A percentile compares a stretch with the other conserved stretches of the same genome.
Conservation (phyloP, 2,797 vertebrate genomes). For the Lagodon rhomboides region DNA sequence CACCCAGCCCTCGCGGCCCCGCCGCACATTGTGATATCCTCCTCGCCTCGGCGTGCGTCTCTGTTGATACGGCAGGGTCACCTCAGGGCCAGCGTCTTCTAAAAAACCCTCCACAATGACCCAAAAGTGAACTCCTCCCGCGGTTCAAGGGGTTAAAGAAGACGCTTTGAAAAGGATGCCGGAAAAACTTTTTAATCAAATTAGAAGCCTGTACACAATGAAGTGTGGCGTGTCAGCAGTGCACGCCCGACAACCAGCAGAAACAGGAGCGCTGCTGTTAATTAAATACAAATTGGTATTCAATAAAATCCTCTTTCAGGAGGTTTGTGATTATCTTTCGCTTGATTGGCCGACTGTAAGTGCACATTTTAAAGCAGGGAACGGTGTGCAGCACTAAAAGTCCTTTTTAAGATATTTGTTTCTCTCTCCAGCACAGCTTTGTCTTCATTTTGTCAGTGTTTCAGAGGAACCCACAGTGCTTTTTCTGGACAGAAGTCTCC, state of each 20-base stretch:
- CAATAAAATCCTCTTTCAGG: constrained; percentile 39
- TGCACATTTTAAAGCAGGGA: constrained; percentile 28
- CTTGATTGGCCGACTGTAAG: constrained; percentile 19
- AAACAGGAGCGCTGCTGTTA: constrained; percentile 22
- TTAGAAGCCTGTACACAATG: constrained; percentile 34
- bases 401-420: neutral
- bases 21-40: constrained; percentile 52
- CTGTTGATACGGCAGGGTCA: constrained; percentile 70
- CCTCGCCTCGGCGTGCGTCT: constrained; percentile 58
- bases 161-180: constrained; percentile 13
- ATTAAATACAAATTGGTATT: constrained; percentile 53
- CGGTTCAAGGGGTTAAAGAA: constrained; percentile 53
- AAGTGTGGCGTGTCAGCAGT: constrained; percentile 11
- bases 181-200: constrained; percentile 46
- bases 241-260: constrained; percentile 3
- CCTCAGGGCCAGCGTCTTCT: constrained; percentile 44
- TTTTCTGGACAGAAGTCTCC: constrained; percentile 3
- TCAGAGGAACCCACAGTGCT: neutral
- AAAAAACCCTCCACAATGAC: constrained; percentile 56
- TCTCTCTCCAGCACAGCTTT: neutral
- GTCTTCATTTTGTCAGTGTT: constrained; percentile 16
- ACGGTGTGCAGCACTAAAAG: constrained; percentile 16
- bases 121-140: constrained; percentile 53
- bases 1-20: constrained; percentile 60
- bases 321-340: constrained; percentile 49